phyloP scores from a whole-genome alignment of 2,113 vertebrate species.

The Alectura lathami region DNA sequence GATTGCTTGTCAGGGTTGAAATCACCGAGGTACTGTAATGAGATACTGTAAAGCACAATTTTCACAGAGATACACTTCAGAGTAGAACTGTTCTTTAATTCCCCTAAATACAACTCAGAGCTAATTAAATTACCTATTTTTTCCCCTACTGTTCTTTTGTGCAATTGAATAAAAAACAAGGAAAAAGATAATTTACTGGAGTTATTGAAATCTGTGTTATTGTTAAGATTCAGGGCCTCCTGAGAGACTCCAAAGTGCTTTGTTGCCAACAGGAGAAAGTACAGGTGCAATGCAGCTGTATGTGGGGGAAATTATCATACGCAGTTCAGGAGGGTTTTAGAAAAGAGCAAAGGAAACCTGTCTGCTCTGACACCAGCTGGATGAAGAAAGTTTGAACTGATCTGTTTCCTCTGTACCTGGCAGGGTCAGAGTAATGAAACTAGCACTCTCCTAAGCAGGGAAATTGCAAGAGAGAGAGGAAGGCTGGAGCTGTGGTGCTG shows the following conservation, averaged over 20 bases:
- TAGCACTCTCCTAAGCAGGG: neutral
- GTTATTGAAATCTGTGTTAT: neutral
- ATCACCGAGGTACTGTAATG: neutral
- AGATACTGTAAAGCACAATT: neutral
- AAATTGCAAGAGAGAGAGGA: neutral
- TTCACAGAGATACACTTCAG: neutral
- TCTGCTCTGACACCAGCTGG: neutral
- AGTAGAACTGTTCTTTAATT: neutral
- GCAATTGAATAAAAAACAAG: neutral
- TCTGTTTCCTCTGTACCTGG: neutral
- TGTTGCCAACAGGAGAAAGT: neutral
- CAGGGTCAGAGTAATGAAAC: neutral
- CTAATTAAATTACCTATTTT: neutral
- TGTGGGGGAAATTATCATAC: neutral
- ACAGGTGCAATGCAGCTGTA: neutral
- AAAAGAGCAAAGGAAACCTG: neutral
- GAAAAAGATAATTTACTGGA: neutral
- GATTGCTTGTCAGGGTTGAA: neutral
- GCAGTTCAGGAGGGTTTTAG: neutral
- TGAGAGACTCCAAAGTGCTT: neutral
- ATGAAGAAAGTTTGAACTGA: neutral
- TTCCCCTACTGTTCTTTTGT: neutral
- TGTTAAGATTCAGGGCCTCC: neutral
- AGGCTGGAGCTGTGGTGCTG: neutral
- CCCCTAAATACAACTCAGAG: neutral